Conservation (phyloP, 2,888 invertebrate species). For the Drosophila aldrichi region DNA sequence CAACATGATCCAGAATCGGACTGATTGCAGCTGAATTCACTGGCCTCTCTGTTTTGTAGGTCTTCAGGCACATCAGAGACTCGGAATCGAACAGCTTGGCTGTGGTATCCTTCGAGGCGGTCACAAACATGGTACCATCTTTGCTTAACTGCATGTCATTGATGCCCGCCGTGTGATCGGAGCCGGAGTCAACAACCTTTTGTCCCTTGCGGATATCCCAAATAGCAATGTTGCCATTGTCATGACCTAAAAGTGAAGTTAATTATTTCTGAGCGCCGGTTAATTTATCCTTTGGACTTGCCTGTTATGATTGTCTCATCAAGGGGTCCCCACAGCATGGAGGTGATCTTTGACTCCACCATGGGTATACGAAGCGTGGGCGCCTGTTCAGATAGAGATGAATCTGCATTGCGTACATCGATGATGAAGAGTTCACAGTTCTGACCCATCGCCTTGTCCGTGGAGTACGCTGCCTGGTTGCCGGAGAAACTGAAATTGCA, state of each 20-base stretch:
- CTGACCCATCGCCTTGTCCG: constrained; percentile 96
- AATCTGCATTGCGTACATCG: constrained; percentile 92
- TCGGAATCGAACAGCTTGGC: constrained; percentile 97
- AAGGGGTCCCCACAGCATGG: constrained; percentile 96
- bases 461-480: constrained; percentile 96
- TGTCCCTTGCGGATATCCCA: constrained; percentile 97
- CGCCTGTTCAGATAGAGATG: constrained; percentile 88
- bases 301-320: constrained; percentile 96
- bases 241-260: constrained; percentile 88
- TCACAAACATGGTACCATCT: constrained; percentile 97
- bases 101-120: constrained; percentile 98
- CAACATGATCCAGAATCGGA: constrained; percentile 97
- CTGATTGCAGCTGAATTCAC: constrained; percentile 99
- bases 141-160: constrained; percentile 98
- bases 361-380: constrained; percentile 93
- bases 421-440: constrained; percentile 96
- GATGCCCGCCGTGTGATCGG: constrained; percentile 94
- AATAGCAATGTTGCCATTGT: constrained; percentile 95
- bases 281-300: constrained; percentile 7
- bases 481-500: constrained; percentile 97
- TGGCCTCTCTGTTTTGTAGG: constrained; percentile 98
- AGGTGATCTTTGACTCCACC: constrained; percentile 93
- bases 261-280: neutral
- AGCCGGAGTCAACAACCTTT: constrained; percentile 90
- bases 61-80: constrained; percentile 94